Evolutionary conservation across 1,140 invertebrate genomes (phyloP), one percentile per base, ranked within the genome.

Genomic region (Lucilia cuprina): DNA sequence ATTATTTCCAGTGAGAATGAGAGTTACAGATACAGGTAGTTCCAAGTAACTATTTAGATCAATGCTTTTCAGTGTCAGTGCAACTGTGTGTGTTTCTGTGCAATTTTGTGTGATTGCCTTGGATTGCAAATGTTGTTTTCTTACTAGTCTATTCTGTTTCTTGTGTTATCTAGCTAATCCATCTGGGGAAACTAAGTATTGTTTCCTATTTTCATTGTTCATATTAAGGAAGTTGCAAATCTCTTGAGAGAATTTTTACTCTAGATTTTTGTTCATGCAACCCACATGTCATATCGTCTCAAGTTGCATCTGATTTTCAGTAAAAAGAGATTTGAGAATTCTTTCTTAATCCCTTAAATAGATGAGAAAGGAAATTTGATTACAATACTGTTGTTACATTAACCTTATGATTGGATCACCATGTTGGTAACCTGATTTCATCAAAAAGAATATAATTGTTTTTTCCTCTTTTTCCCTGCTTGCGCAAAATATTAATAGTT

Each of bases 321-420:
- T 21, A 25, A 70, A 70, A 60, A 17, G n/a, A 30, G 13, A 60
- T 70, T 70, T 21, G 0, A 70, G 19, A 13, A 10, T 80, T 80
- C 41, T 49, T 49, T n/a, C 47, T 49, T 50, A 80, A 80, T 80
- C 77, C 74, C 35, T 80, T n/a, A 49, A 78, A 41, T 78, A 60
- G n/a, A 60, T n/a, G 14, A n/a, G 55, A 60, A 41, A 78, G 49
- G 77, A 80, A 80, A 80, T 80, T 80, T 80, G 77, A 80, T 80
- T 80, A 80, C 77, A 80, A 80, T 80, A 49, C 41, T 80, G 47
- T 60, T 78, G 34, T 21, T 21, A 80, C 77, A 80, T 80, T 80
- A 49, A 49, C 41, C n/a, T 47, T 49, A 19, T 80, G 77, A 80
- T 80, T 80, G 77, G 77, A 80, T 80, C 77, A 80, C 2, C 41